phyloP scores from a whole-genome alignment of 2,797 vertebrate species.

The Rousettus madagascariensis region DNA sequence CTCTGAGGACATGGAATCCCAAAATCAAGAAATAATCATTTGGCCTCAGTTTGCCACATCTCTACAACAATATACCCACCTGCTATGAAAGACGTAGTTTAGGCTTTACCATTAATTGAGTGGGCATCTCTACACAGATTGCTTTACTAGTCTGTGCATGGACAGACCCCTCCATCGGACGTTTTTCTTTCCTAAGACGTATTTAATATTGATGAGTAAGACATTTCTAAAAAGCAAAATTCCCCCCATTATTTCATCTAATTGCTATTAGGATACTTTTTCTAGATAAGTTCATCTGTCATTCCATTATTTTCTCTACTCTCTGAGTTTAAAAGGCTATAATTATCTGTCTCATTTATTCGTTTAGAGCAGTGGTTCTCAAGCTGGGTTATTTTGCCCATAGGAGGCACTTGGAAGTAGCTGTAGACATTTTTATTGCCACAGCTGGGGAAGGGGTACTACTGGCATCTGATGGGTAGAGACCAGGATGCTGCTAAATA shows the following conservation, averaged over 20 bases:
- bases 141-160: background rate
- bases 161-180: background rate
- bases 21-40: background rate
- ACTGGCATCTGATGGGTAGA: background rate
- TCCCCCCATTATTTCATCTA: background rate
- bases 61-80: background rate
- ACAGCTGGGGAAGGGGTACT: background rate
- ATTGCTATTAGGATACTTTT: slow-evolving; percentile 15
- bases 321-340: background rate
- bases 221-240: background rate
- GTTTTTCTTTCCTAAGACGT: background rate
- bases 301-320: background rate
- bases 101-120: background rate
- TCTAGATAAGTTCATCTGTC: background rate
- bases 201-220: background rate
- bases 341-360: background rate
- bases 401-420: background rate
- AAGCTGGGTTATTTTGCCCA: background rate
- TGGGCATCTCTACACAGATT: background rate
- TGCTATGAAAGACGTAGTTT: background rate
- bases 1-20: background rate
- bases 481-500: background rate
- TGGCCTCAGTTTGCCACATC: background rate
- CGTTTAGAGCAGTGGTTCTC: background rate
- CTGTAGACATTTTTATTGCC: background rate